phyloP scores from a whole-genome alignment of 2,113 vertebrate genomes.

The Ursus arctos region DNA sequence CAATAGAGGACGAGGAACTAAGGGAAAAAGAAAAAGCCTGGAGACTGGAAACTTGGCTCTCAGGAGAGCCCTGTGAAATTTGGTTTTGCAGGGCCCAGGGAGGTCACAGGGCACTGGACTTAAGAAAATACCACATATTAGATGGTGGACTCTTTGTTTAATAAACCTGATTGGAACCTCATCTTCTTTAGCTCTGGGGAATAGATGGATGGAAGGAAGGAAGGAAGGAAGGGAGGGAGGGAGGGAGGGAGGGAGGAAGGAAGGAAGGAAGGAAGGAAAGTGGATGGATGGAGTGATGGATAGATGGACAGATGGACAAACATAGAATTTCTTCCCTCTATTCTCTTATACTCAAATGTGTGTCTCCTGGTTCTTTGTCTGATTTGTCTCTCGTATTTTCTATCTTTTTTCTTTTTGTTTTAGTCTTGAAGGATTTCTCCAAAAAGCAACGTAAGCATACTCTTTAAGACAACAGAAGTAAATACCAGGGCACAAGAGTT shows the following conservation, averaged over 20 bases:
- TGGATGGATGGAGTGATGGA: no score
- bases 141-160: neutral
- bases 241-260: accelerated
- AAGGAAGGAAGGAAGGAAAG: no score
- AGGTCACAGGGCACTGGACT: neutral
- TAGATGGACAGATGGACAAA: neutral
- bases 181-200: neutral
- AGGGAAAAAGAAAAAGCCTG: neutral
- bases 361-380: neutral
- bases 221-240: no score
- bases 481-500: neutral
- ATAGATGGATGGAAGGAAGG: neutral
- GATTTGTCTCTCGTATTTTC: neutral
- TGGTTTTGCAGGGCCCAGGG: neutral
- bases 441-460: neutral
- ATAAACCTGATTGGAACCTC: neutral
- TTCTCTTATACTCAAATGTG: neutral
- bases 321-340: neutral
- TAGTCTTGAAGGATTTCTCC: constrained; percentile 23
- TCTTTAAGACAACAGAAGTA: neutral
- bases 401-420: neutral
- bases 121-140: neutral
- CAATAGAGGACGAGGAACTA: neutral
- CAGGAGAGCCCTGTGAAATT: neutral
- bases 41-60: neutral